Base-by-base conservation (phyloP, 2,888 invertebrate genomes). In the Nomada lathburiana region DNA sequence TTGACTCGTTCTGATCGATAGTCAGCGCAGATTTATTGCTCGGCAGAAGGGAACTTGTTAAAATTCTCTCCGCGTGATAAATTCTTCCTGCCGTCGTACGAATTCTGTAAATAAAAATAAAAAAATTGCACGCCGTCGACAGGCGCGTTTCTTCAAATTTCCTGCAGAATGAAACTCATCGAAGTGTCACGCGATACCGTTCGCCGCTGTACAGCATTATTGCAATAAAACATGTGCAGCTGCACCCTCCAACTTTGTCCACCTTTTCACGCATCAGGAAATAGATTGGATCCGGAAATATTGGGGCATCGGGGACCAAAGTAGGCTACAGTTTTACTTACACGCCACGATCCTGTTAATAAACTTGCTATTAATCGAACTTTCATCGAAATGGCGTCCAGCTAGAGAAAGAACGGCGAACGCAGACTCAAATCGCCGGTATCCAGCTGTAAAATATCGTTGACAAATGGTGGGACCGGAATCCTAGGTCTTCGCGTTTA, bases 1-100 rank as follows among this genome's bases (percentile, higher is more conserved):
- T 86, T 80, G 82, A 82, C 76, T 82, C 44, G 64, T 64, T 53
- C 73, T 84, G 84, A 80, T 85, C 84, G 80, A 80, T 84, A 83
- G 83, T 83, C 76, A 80, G 74, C 71, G 68, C 23, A 67, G 80
- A 84, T 84, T 84, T 84, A 84, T 84, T 60, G 80, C 57, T 44
- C 42, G 64, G 36, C 80, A 67, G 26, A 59, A 64, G 55, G 23
- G 82, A 23, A 52, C 74, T 83, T 69, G 84, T 83, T 83, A 76
- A 84, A 84, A 83, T 83, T 70, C 84, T 29, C 67, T 52, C 26
- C 64, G 16, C 50, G 76, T 71, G 83, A 80, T 71, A 73, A 83
- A 80, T 80, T 62, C 71, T 73, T 63, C 55, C 68, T 60, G 60
- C 53, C 36, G 20, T 23, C 1, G 55, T 53, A 42, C 26, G 70